A percentile compares a stretch with the other conserved stretches of the same genome.
Conservation (phyloP, 2,113 vertebrate species). For the Alethe castanea region DNA sequence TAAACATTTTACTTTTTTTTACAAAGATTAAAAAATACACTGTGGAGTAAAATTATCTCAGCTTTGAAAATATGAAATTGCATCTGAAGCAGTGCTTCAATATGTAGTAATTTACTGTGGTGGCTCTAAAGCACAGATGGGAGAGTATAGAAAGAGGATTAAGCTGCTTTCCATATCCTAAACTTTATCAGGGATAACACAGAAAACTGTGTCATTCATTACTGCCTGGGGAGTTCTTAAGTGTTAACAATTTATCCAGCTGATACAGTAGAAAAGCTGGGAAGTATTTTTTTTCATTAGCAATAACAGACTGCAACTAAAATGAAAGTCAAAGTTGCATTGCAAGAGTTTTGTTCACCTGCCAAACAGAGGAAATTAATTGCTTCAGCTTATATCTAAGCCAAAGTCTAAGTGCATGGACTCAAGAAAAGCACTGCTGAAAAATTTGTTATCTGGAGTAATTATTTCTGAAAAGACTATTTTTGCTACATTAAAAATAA, state of each 20-base stretch:
- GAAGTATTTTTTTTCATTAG: slow-evolving; percentile 59
- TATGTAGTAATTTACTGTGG: slow-evolving; percentile 44
- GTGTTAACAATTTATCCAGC: slow-evolving; percentile 70
- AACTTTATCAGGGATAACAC: slow-evolving; percentile 69
- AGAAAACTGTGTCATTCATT: slow-evolving; percentile 72
- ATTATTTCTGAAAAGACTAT: background rate
- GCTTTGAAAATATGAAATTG: slow-evolving; percentile 64
- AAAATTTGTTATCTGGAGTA: background rate
- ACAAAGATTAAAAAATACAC: slow-evolving; percentile 56
- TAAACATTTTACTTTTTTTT: slow-evolving; percentile 46
- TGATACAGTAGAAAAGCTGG: slow-evolving; percentile 59
- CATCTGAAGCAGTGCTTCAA: slow-evolving; percentile 29
- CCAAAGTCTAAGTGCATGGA: background rate
- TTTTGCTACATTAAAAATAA: slow-evolving; percentile 19
- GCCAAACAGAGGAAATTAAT: slow-evolving; percentile 38
- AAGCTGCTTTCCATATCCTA: slow-evolving; percentile 68
- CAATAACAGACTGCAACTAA: slow-evolving; percentile 51
- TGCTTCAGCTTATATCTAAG: slow-evolving; percentile 10
- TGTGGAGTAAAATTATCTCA: slow-evolving; percentile 37
- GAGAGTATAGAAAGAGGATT: slow-evolving; percentile 67
- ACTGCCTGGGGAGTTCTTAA: slow-evolving; percentile 62
- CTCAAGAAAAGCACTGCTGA: background rate
- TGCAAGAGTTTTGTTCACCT: slow-evolving; percentile 48
- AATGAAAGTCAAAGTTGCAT: slow-evolving; percentile 62
- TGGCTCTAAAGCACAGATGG: slow-evolving; percentile 63